Evolutionary conservation across 2,888 invertebrate species (phyloP).

Genomic region (Aromia moschata): DNA sequence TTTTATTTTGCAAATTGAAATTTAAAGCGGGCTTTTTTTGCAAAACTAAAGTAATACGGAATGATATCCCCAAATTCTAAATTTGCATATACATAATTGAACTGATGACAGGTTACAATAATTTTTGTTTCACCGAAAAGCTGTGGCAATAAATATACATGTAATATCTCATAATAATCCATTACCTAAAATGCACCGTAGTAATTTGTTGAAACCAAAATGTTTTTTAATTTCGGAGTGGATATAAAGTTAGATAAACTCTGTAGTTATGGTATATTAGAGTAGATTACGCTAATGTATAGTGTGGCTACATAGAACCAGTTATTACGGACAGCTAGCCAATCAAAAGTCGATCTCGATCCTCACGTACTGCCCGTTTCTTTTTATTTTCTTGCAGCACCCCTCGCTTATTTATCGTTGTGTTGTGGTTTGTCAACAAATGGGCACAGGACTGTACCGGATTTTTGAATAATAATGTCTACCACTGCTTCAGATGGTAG

Average conservation of each 20-base stretch:
- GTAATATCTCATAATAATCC: slow-evolving; percentile 38
- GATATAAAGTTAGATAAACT: slow-evolving; percentile 49
- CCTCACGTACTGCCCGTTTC: slow-evolving; percentile 49
- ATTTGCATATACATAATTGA: too few species aligned
- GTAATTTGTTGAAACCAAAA: slow-evolving; percentile 52
- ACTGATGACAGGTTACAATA: slow-evolving; percentile 12
- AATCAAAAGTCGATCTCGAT: slow-evolving; percentile 52
- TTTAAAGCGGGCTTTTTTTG: too few species aligned
- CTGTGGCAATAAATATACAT: slow-evolving; percentile 8
- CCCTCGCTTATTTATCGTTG: slow-evolving; percentile 33
- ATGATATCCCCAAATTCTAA: too few species aligned
- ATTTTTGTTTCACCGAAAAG: neutral
- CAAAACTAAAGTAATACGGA: too few species aligned
- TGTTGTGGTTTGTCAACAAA: slow-evolving; percentile 33
- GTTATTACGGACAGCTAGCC: slow-evolving; percentile 50
- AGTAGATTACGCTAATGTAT: slow-evolving; percentile 55
- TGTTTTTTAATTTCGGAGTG: slow-evolving; percentile 51
- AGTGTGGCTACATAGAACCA: slow-evolving; percentile 53
- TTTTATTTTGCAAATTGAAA: too few species aligned
- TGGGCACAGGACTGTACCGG: slow-evolving; percentile 22
- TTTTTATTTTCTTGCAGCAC: slow-evolving; percentile 28
- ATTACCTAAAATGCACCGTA: slow-evolving; percentile 44
- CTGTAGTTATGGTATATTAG: slow-evolving; percentile 48
- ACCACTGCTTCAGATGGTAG: too few species aligned
- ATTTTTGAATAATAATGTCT: slow-evolving; percentile 9